phyloP scores from a whole-genome alignment of 2,888 invertebrate species.

The Ernsta delagoae region DNA sequence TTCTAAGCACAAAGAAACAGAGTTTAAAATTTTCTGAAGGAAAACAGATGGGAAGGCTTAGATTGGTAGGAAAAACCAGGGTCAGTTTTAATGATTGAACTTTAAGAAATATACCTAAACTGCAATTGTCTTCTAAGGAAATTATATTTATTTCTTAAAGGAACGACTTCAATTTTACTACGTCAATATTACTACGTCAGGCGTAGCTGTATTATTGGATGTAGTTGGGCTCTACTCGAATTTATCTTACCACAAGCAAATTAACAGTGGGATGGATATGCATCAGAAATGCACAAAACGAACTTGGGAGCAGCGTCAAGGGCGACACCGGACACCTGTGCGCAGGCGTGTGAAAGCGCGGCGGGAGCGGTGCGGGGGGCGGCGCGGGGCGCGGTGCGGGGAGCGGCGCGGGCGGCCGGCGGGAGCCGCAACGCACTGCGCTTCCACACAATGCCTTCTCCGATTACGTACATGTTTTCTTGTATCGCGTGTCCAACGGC shows the following conservation, averaged over 20 bases:
- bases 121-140: background rate
- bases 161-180: no score
- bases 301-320: constrained; percentile 75
- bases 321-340: constrained; percentile 83
- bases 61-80: background rate
- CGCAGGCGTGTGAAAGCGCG: constrained; percentile 80
- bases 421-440: constrained; percentile 76
- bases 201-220: no score
- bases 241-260: background rate
- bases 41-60: constrained; percentile 17
- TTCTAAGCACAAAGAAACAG: constrained; percentile 58
- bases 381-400: constrained; percentile 36
- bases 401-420: constrained; percentile 44
- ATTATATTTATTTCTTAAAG: background rate
- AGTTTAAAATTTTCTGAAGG: background rate
- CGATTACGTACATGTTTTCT: constrained; percentile 78
- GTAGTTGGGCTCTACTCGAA: no score
- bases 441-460: constrained; percentile 80
- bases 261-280: constrained; percentile 33
- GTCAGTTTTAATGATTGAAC: constrained; percentile 12
- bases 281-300: constrained; percentile 57
- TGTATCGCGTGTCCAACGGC: constrained; percentile 61
- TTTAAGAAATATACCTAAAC: background rate
- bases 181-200: no score
- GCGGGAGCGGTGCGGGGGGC: constrained; percentile 46